Evolutionary conservation across 2,113 vertebrate genomes (phyloP), one percentile per base, ranked within the genome.

Genomic region (Leptocoma aspasia): DNA sequence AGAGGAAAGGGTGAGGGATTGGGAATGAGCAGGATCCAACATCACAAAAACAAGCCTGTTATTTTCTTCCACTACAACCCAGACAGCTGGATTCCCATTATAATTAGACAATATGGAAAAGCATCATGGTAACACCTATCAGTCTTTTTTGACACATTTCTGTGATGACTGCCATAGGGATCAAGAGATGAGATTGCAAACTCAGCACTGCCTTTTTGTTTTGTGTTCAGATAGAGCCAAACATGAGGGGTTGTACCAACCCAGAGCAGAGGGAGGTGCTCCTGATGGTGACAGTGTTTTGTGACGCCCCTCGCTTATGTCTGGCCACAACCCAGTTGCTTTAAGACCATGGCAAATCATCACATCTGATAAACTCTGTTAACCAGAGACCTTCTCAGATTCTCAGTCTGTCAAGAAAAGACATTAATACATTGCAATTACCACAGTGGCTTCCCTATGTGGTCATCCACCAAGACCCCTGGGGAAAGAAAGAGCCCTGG

Each of bases 361-460:
- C 23, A 33, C 3, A 28, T 33, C 59, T 26, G 28, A 44, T 76
- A 41, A 91, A 33, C 31, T 78, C 42, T 71, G 11, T 35, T 69
- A 69, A n/a, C 14, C 5, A 0, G n/a, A 71, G 31, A 47, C n/a
- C 20, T 65, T 84, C 60, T 23, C 63, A 66, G 35, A 60, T 60
- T 45, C 77, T 87, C 63, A 35, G 0, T 53, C 57, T 70, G 24
- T 50, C 17, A 37, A 54, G 41, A 64, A 60, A 88, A 91, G 5
- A 65, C 18, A 28, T 41, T 76, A 82, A 57, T 21, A 13, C 12
- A 39, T 21, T 52, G 28, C 26, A 35, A 79, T 33, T 59, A 44
- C 39, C 77, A 28, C 30, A 20, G 28, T 13, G 1, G 1, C 54
- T 65, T 73, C 56, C 69, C 45, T 31, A 1, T 1, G 0, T 1